phyloP scores from a whole-genome alignment of 2,797 vertebrate genomes.

The Pangasius djambal region DNA sequence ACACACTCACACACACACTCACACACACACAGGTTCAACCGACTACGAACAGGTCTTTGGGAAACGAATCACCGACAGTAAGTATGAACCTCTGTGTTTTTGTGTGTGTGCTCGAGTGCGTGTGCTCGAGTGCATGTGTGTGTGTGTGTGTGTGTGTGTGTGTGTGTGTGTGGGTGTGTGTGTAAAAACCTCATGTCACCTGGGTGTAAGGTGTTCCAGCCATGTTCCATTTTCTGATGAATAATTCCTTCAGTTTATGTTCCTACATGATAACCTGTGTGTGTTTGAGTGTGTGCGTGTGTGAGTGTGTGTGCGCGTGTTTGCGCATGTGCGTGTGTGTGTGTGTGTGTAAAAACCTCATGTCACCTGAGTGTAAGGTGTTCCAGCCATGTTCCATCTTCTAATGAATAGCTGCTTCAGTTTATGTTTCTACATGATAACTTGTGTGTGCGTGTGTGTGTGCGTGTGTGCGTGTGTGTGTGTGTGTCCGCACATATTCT shows the following conservation, averaged over 20 bases:
- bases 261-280: neutral
- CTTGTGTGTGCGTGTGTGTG: neutral
- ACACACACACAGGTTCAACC: constrained; percentile 4
- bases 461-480: too few species aligned
- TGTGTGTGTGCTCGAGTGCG: constrained; percentile 11
- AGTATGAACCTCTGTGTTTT: constrained; percentile 38
- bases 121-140: neutral
- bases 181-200: constrained; percentile 2
- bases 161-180: neutral
- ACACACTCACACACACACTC: constrained; percentile 29
- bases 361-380: neutral
- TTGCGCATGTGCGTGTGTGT: neutral
- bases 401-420: neutral
- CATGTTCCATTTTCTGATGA: constrained; percentile 1
- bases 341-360: neutral
- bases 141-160: constrained; percentile 5
- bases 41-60: constrained; percentile 43
- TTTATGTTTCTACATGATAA: neutral
- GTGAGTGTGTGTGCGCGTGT: constrained; percentile 9
- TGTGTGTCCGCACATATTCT: neutral
- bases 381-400: constrained; percentile 1
- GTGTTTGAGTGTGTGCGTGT: constrained; percentile 21
- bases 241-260: neutral
- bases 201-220: neutral
- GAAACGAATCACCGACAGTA: constrained; percentile 44